These are phyloP conservation scores for Sweltsa coloradensis DNA, from an alignment of 1,140 invertebrate genomes.

Conservation along the genomic window DNA sequence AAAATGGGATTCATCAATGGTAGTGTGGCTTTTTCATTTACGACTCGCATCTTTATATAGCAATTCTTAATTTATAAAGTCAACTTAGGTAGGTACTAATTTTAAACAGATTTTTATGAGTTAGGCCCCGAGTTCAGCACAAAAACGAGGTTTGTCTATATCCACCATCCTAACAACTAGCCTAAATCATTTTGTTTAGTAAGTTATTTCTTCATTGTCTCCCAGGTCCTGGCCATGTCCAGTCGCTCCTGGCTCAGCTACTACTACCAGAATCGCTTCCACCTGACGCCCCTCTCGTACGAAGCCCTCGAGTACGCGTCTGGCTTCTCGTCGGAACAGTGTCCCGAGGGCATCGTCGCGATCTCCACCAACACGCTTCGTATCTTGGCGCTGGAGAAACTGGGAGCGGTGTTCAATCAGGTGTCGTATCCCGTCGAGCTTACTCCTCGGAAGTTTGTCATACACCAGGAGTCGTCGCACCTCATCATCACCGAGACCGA, in stretches of 20 bases:
- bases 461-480: slow-evolving; percentile 88
- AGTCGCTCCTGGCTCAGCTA: slow-evolving; percentile 97
- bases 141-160: too few relatives aligned
- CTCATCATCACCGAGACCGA: slow-evolving; percentile 92
- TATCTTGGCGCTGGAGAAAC: slow-evolving; percentile 95
- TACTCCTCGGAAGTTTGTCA: slow-evolving; percentile 90
- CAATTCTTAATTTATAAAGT: too few relatives aligned
- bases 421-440: slow-evolving; percentile 83
- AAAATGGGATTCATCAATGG: too few relatives aligned
- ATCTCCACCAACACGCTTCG: slow-evolving; percentile 95
- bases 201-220: slow-evolving; percentile 12
- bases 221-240: slow-evolving; percentile 84
- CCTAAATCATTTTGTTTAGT: too few relatives aligned
- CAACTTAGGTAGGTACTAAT: too few relatives aligned
- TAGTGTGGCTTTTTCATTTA: too few relatives aligned
- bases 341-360: slow-evolving; percentile 97
- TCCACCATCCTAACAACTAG: too few relatives aligned
- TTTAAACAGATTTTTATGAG: too few relatives aligned
- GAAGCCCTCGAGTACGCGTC: slow-evolving; percentile 96
- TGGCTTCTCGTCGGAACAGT: slow-evolving; percentile 97
- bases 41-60: too few relatives aligned
- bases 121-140: too few relatives aligned
- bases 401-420: slow-evolving; percentile 98
- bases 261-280: slow-evolving; percentile 94
- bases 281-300: slow-evolving; percentile 91